Evolutionary conservation across 2,797 vertebrate species (phyloP), one percentile per base, ranked within the genome.

Genomic region (Myiotriccus ornatus): DNA sequence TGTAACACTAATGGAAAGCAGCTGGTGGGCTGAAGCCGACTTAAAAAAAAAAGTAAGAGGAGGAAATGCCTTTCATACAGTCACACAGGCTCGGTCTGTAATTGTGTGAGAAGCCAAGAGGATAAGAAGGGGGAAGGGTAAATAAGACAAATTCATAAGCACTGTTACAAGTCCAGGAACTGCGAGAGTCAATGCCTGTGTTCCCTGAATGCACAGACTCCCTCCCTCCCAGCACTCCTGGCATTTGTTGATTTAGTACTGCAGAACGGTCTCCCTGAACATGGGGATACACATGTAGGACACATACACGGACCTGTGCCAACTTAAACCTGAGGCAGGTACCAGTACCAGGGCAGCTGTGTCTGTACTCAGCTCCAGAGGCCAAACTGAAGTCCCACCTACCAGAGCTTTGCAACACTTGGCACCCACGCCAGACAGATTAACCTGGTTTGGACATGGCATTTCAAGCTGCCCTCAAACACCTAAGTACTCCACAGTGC

Each of bases 41-140:
- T 84, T 52, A 75, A 90, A 89, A 84, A 84, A 91, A 89, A 89
- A 93, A 80, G 75, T 74, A 96, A 91, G 46, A 91, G 74, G 79
- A 97, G 96, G 95, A 97, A 97, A 97, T 97, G 87, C 93, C 96
- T 98, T 98, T 96, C 96, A 94, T 96, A 90, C 79, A 96, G 93
- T 94, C 95, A 94, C 94, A 96, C 44, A 90, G 82, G 62, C 83
- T 91, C 83, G 87, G 92, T 67, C 92, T 95, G 76, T 93, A 96
- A 96, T 93, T 95, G 95, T 87, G 83, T 69, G 92, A 89, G 84
- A 97, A 97, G 87, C 84, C 93, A 93, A 94, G 94, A 90, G 87
- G 83, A 95, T 87, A 79, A 90, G 89, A 94, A 89, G 94, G 86
- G 91, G 70, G 93, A 89, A 90, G 93, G 93, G 90, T 37, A 84